These are phyloP conservation scores for Xenopus borealis DNA, from an alignment of 2,113 vertebrate species.

Conservation along the genomic window DNA sequence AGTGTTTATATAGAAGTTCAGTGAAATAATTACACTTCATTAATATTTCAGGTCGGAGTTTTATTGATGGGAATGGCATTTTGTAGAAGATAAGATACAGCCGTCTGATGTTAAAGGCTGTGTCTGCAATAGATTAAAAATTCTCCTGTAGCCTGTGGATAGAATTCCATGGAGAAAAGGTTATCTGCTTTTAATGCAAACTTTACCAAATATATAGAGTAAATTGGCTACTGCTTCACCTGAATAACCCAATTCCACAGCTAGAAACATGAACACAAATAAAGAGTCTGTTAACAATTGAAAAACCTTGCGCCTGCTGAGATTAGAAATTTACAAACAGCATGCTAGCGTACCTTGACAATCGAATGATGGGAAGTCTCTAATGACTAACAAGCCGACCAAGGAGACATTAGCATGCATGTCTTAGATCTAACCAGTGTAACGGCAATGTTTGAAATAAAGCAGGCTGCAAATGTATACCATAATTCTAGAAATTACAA, in stretches of 20 bases:
- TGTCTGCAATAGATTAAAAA: background rate
- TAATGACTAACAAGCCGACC: background rate
- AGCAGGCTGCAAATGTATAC: too few species aligned
- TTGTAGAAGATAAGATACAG: background rate
- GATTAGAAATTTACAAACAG: conserved; percentile 24
- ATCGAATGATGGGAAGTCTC: conserved; percentile 9
- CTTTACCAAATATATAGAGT: background rate
- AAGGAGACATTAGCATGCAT: background rate
- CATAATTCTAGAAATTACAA: too few species aligned
- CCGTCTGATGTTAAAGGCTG: background rate
- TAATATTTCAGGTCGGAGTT: conserved; percentile 7
- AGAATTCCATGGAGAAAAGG: background rate
- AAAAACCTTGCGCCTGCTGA: conserved; percentile 12
- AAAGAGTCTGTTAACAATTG: conserved; percentile 18
- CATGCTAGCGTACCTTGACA: conserved; percentile 18
- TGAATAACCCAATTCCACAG: conserved; percentile 1
- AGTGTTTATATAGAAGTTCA: background rate
- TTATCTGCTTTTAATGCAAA: background rate
- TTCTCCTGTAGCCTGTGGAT: background rate
- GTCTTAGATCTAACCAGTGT: too few species aligned
- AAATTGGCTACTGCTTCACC: background rate
- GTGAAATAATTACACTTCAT: conserved; percentile 5
- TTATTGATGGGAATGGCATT: background rate
- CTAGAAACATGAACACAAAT: conserved; percentile 18
- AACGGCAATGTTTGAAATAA: too few species aligned